phyloP scores from a whole-genome alignment of 2,113 vertebrate species.

The Nipponia nippon region DNA sequence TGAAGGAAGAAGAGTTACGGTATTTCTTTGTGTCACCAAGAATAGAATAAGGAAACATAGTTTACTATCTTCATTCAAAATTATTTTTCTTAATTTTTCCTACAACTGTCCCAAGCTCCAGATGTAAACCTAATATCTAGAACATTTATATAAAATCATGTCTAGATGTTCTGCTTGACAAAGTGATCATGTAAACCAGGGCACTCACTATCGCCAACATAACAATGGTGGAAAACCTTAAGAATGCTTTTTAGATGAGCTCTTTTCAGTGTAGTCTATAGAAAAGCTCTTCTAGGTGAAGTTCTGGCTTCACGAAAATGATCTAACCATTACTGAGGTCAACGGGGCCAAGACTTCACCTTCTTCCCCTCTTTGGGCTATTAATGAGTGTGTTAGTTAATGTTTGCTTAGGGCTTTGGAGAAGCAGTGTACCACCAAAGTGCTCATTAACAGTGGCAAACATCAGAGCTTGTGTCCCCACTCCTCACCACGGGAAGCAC shows the following conservation, averaged over 20 bases:
- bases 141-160: background rate
- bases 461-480: background rate
- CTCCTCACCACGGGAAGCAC: background rate
- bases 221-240: background rate
- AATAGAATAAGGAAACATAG: background rate
- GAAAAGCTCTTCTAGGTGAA: background rate
- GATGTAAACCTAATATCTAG: background rate
- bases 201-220: accelerated
- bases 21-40: accelerated
- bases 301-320: background rate
- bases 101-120: background rate
- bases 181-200: background rate
- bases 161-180: background rate
- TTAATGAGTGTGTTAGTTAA: background rate
- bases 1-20: background rate
- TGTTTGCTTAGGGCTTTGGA: background rate
- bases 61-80: background rate
- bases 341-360: background rate
- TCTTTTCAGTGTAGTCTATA: background rate
- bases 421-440: background rate
- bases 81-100: background rate
- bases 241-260: background rate
- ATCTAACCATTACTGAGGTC: background rate
- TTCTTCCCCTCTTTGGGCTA: background rate
- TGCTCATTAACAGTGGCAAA: background rate